Evolutionary conservation across 2,888 invertebrate genomes (phyloP), one percentile per base, ranked within the genome.

Genomic region (Pyrochroa serraticornis): DNA sequence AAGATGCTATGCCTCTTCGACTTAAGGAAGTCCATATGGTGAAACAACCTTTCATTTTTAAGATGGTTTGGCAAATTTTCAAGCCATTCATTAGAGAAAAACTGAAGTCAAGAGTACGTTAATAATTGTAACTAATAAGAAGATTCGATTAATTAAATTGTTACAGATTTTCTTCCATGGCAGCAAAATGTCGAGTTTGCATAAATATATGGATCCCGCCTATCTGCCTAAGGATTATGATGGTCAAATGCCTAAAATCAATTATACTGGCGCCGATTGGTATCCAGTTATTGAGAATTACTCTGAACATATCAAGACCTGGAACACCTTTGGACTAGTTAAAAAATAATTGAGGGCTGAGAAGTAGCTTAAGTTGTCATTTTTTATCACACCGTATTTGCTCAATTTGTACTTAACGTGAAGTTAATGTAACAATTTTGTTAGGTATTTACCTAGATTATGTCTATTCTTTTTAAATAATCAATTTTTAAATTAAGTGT

Each of bases 21-120:
- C 81, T 93, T 67, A 93, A 92, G 78, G 92, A 92, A 79, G 88
- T 93, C 7, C 93, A 93, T 79, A 88, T 93, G 74, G 91, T 93
- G 1, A 92, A 92, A 73, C 89, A 93, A 72, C 92, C 93, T 0
- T 89, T 88, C 80, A 80, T 93, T 60, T 93, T 93, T 81, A 92
- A 89, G 74, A 84, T 91, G 78, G 92, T 93, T 1, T 93, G 93
- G 92, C 81, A 84, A 43, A 85, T 93, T 76, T 93, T 93, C 82
- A 92, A 92, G 78, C 92, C 92, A 6, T 88, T 93, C 73, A 87
- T 93, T 68, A 84, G 84, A 66, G 89, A 90, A 69, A 93, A 93
- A 76, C 82, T 93, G 9, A 88, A 86, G 77, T 86, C 81, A 64
- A 87, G 91, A 79, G 91, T 91, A 77, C 84, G 88, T 82, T 36